Conservation (phyloP, 2,888 invertebrate genomes). For the Petrophora chlorosata region DNA sequence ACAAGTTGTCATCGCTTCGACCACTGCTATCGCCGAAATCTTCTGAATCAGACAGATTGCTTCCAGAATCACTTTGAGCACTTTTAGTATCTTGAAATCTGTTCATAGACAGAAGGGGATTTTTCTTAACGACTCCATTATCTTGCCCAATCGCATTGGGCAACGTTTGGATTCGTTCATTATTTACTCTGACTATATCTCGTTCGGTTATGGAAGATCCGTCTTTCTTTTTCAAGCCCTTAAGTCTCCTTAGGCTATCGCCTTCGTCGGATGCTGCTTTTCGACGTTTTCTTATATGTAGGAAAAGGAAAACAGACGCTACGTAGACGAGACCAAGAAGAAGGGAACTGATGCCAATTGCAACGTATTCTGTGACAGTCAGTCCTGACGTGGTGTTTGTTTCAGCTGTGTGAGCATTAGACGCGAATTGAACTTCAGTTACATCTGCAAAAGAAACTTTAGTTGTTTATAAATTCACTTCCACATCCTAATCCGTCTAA, state of each 20-base stretch:
- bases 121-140: constrained; percentile 90
- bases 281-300: constrained; percentile 89
- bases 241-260: constrained; percentile 61
- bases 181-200: constrained; percentile 75
- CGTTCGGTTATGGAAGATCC: constrained; percentile 71
- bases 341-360: constrained; percentile 92
- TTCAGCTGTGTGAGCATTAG: constrained; percentile 85
- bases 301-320: constrained; percentile 91
- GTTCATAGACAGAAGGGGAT: constrained; percentile 86
- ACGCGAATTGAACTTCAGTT: constrained; percentile 90
- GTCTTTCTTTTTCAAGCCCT: constrained; percentile 69
- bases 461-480: neutral
- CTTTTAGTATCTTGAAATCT: constrained; percentile 82
- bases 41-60: constrained; percentile 87
- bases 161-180: constrained; percentile 67
- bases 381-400: constrained; percentile 84
- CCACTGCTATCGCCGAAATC: constrained; percentile 74
- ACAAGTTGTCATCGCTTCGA: constrained; percentile 63
- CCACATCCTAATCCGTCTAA: no score
- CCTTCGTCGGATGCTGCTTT: constrained; percentile 75
- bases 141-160: constrained; percentile 81
- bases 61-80: constrained; percentile 80
- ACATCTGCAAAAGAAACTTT: constrained; percentile 83
- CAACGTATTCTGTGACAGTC: constrained; percentile 90
- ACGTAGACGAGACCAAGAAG: constrained; percentile 94